Base-by-base conservation (phyloP, 2,113 vertebrate genomes). In the Protobothrops flavoviridis region DNA sequence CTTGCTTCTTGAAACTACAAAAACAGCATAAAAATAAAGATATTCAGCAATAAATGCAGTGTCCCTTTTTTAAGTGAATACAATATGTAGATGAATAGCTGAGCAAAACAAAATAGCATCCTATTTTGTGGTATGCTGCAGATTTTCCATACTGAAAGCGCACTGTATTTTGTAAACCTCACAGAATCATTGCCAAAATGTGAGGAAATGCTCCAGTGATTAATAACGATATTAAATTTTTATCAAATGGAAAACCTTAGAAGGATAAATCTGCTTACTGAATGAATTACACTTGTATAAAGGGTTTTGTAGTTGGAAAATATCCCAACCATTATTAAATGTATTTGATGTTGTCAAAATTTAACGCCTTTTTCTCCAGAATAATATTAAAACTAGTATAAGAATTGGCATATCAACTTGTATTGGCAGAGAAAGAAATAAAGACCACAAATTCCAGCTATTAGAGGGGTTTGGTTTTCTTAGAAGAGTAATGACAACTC, bases 1-100 rank as follows among this genome's bases (percentile, higher is more conserved):
- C 89, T 93, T 59, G 69, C 90, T 59, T 92, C 24, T n/a, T 81
- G 88, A 90, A 56, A 90, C 50, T 59, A 87, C 26, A 88, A 89
- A 26, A 87, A 92, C 45, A 29, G 5, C 92, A 92, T 86, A 95
- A 55, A 56, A 89, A 87, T 93, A 93, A 87, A 59, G 86, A 55
- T 94, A 91, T 3, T 12, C 0, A 0, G 69, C 21, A 43, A 59
- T 86, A 85, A 91, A 52, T 24, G 85, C 13, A 1, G 20, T 61
- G 64, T 43, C 21, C 53, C 6, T 50, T 52, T 89, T 45, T 45
- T 45, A 55, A 92, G 48, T 48, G 52, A 92, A 89, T 48, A 89
- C 48, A 94, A 90, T 61, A 86, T 33, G 29, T 52, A 53, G 69
- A 55, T 61, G 64, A 92, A 26, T n/a, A 89, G n/a, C 87, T 89